Percentiles rank a stretch among this genome's conserved stretches.
Conservation (phyloP, 2,797 vertebrate genomes). For the Vespertilio murinus region DNA sequence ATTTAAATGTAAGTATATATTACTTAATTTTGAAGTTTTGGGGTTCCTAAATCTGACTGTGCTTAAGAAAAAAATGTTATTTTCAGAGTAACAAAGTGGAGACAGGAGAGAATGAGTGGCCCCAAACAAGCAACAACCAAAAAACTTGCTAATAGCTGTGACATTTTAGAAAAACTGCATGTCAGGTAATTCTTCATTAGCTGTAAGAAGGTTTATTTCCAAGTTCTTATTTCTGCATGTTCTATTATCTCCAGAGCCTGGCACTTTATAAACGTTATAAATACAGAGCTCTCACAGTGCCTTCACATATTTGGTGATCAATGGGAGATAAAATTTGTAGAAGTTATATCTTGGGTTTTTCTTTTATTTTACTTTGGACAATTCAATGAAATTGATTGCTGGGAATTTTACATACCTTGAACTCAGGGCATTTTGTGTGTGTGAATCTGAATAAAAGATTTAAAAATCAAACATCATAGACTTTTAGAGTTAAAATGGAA, state of each 20-base stretch:
- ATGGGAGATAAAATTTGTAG: slow-evolving; percentile 39
- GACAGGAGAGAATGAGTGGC: background rate
- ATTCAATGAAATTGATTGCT: slow-evolving; percentile 13
- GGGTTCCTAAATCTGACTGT: slow-evolving; percentile 2
- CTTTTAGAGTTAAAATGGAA: slow-evolving; percentile 8
- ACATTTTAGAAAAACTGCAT: slow-evolving; percentile 55
- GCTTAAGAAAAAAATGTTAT: background rate
- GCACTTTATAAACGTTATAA: slow-evolving; percentile 44
- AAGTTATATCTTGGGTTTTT: slow-evolving; percentile 35
- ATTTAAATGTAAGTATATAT: background rate
- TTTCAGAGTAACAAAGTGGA: background rate
- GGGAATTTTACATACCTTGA: slow-evolving; percentile 17
- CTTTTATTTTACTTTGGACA: slow-evolving; percentile 39
- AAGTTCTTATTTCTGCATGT: slow-evolving; percentile 43
- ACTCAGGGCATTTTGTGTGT: background rate
- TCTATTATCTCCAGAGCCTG: slow-evolving; percentile 24
- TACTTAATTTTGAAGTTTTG: slow-evolving; percentile 37
- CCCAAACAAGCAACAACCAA: background rate
- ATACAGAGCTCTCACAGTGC: background rate
- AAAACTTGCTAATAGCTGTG: slow-evolving; percentile 41
- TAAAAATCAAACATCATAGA: background rate
- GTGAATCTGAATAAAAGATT: slow-evolving; percentile 3
- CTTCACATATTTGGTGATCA: background rate
- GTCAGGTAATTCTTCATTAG: slow-evolving; percentile 55
- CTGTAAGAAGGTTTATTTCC: slow-evolving; percentile 54